Evolutionary conservation across 2,888 invertebrate species (phyloP), one percentile per base, ranked within the genome.

Genomic region (Cartodere bifasciata): DNA sequence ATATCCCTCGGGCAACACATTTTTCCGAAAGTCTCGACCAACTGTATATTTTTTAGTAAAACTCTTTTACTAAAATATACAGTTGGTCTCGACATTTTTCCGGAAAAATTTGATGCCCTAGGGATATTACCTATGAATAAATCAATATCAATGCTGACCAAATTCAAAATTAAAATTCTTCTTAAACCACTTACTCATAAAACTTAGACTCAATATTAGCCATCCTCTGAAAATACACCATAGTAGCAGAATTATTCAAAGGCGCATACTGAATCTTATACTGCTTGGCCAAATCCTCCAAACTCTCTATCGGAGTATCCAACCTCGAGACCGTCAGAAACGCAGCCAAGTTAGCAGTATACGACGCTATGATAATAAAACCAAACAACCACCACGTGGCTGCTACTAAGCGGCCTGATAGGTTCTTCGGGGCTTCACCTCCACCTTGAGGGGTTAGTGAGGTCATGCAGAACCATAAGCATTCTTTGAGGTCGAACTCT

Each of bases 361-460:
- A 97, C 0, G 94, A 94, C 3, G 97, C 97, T 53, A 97, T 95
- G 43, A 97, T 92, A 54, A 97, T 95, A 58, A 97, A 97, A 0
- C 95, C 94, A 61, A 97, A 97, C 13, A 97, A 65, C 97, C 97
- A 97, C 95, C 94, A 95, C 1, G 95, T 95, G 2, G 95, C 95
- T 0, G 95, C 95, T 0, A 97, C 81, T 9, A 97, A 64, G 27
- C 95, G 71, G 0, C 95, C 95, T 0, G 94, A 94, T 1, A 95
- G 66, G 58, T 95, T 95, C 58, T 92, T 91, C 0, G 94, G 94
- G 0, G 92, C 92, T 58, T 94, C 92, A 1, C 92, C 92, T 0
- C 92, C 92, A 1, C 92, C 91, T 60, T 84, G 75, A 0, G 97
- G 95, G 0, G 95, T 97, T 11, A 97, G 62, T 16, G 94, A 94